phyloP scores from a whole-genome alignment of 1,140 invertebrate genomes.

The Stegodyphus mimosarum region DNA sequence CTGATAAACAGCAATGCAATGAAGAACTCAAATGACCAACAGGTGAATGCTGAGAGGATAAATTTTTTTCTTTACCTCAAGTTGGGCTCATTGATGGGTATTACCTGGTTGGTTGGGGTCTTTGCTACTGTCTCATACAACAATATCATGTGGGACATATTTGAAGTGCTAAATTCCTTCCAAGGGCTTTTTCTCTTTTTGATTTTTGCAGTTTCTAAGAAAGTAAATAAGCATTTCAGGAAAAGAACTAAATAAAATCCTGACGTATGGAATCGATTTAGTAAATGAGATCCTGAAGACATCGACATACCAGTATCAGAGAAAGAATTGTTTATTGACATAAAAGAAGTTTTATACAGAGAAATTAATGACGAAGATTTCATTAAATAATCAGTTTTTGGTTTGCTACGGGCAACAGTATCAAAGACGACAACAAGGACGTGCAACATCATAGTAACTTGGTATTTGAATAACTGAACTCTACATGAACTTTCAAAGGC shows the following conservation, averaged over 20 bases:
- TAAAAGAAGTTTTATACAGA: too few species aligned
- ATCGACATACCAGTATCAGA: too few species aligned
- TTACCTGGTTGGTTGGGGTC: conserved; percentile 72
- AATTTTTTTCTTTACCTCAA: conserved; percentile 73
- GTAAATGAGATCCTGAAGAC: too few species aligned
- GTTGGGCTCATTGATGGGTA: conserved; percentile 69
- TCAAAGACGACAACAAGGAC: too few species aligned
- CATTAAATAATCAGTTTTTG: too few species aligned
- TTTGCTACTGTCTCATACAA: conserved; percentile 64
- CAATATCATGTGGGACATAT: conserved; percentile 69
- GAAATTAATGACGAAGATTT: too few species aligned
- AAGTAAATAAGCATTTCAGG: conserved; percentile 14
- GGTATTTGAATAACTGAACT: too few species aligned
- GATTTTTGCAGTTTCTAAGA: conserved; percentile 70
- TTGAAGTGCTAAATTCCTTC: conserved; percentile 72
- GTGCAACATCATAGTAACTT: too few species aligned
- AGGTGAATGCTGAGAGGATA: conserved; percentile 61
- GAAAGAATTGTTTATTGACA: too few species aligned
- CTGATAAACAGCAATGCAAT: conserved; percentile 69
- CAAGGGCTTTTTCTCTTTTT: conserved; percentile 74
- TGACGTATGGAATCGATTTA: too few species aligned
- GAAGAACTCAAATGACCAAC: conserved; percentile 56
- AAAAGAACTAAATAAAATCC: neutral
- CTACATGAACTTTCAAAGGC: too few species aligned
- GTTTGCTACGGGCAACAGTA: too few species aligned